Evolutionary conservation across 37 sponge, comb jelly and placozoan species (phyloP).

Genomic region (Cladorhizidae sp.): DNA sequence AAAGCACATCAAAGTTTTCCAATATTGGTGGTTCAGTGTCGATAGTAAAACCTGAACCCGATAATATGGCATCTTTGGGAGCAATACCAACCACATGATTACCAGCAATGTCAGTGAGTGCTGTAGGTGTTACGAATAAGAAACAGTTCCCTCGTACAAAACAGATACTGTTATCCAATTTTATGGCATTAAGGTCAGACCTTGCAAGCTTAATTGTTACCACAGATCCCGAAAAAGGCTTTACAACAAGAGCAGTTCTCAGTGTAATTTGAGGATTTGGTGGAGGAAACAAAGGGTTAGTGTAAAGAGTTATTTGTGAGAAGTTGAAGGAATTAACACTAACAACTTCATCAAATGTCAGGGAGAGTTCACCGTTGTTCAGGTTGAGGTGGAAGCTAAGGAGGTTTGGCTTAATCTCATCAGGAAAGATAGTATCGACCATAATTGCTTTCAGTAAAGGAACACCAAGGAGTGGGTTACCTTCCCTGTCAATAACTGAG

Average conservation of each 20-base stretch:
- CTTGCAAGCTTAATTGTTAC: conserved; percentile 45
- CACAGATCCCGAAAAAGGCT: conserved; percentile 48
- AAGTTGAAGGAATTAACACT: conserved; percentile 53
- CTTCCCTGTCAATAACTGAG: conserved; percentile 64
- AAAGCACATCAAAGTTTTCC: conserved; percentile 60
- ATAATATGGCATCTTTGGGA: not conserved
- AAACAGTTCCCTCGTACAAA: conserved; percentile 26
- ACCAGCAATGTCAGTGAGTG: conserved; percentile 76
- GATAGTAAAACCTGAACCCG: not conserved
- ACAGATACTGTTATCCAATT: conserved; percentile 52
- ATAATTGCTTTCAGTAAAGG: conserved; percentile 32
- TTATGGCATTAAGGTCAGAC: conserved; percentile 60
- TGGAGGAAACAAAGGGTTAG: not conserved
- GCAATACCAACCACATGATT: conserved; percentile 41
- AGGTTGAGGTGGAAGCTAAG: conserved; percentile 56
- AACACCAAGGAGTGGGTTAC: conserved; percentile 52
- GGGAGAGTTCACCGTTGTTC: conserved; percentile 44
- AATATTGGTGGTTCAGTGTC: conserved; percentile 70
- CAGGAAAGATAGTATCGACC: conserved; percentile 29
- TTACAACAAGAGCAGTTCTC: conserved; percentile 15
- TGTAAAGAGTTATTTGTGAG: conserved; percentile 32
- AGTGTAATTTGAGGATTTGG: conserved; percentile 6
- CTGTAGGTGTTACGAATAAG: conserved; percentile 22
- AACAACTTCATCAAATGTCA: conserved; percentile 89
- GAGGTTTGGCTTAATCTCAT: conserved; percentile 59